phyloP scores from a whole-genome alignment of 2,888 invertebrate species.

The Torymus auratus region DNA sequence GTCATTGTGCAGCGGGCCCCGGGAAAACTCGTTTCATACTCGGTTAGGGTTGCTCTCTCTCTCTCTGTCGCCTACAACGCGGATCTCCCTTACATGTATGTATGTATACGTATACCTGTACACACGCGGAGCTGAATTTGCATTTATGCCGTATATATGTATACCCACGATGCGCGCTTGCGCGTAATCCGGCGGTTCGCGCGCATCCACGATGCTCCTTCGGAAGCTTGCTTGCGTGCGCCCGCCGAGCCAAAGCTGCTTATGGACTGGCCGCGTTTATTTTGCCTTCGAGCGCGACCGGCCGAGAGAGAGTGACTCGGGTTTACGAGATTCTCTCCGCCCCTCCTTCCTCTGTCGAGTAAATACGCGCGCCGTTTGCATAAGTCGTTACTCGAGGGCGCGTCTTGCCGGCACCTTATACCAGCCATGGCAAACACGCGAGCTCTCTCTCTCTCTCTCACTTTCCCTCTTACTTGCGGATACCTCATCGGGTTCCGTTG shows the following conservation, averaged over 20 bases:
- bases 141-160: constrained; percentile 31
- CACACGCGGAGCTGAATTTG: constrained; percentile 7
- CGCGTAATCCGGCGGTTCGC: constrained; percentile 17
- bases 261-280: constrained; percentile 17
- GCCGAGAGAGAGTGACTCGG: neutral
- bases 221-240: neutral
- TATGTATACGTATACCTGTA: neutral
- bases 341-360: neutral
- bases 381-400: constrained; percentile 18
- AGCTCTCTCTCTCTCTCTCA: too few species aligned
- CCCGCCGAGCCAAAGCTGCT: constrained; percentile 13
- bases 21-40: constrained; percentile 36
- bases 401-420: neutral
- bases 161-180: neutral
- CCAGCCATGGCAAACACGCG: neutral
- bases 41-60: neutral
- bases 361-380: constrained; percentile 21
- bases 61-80: neutral
- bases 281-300: neutral
- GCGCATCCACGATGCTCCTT: neutral
- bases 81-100: neutral
- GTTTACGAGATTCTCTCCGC: neutral
- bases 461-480: too few species aligned
- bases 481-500: too few species aligned
- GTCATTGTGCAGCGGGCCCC: constrained; percentile 33